These are phyloP conservation scores for Willisornis vidua DNA, from an alignment of 2,113 vertebrate genomes.

Conservation along the genomic window DNA sequence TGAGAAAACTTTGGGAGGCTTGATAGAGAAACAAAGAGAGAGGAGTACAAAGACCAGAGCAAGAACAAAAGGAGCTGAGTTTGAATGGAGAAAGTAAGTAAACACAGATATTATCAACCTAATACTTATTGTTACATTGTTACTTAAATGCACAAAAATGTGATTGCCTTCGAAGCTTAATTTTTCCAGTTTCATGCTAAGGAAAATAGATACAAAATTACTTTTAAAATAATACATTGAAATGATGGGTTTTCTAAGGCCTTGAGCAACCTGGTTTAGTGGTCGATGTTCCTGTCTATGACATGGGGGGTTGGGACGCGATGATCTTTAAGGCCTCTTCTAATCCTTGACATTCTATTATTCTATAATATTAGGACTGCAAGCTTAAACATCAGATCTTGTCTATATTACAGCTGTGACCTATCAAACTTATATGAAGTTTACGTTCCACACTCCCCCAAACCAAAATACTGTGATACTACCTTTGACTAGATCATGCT, in stretches of 20 bases:
- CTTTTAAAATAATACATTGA: background rate
- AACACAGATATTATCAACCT: background rate
- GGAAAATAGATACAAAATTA: background rate
- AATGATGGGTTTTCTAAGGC: background rate
- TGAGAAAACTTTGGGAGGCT: background rate
- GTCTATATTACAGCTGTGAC: background rate
- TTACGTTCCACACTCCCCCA: background rate
- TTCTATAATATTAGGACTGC: background rate
- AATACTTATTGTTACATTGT: background rate
- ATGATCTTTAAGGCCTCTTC: background rate
- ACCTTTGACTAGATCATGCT: background rate
- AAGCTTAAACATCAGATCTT: background rate
- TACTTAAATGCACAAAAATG: background rate
- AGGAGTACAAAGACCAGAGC: background rate
- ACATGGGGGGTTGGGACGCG: fast-evolving
- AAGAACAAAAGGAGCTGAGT: background rate
- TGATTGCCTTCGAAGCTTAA: background rate
- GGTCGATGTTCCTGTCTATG: background rate
- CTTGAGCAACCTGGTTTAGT: background rate
- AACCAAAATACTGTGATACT: background rate
- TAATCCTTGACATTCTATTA: background rate
- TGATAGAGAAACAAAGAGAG: background rate
- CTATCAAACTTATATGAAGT: background rate
- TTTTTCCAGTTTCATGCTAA: background rate
- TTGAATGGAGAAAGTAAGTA: background rate